Evolutionary conservation across 2,797 vertebrate species (phyloP), one percentile per base, ranked within the genome.

Genomic region (Amblyopsis hoosieri): DNA sequence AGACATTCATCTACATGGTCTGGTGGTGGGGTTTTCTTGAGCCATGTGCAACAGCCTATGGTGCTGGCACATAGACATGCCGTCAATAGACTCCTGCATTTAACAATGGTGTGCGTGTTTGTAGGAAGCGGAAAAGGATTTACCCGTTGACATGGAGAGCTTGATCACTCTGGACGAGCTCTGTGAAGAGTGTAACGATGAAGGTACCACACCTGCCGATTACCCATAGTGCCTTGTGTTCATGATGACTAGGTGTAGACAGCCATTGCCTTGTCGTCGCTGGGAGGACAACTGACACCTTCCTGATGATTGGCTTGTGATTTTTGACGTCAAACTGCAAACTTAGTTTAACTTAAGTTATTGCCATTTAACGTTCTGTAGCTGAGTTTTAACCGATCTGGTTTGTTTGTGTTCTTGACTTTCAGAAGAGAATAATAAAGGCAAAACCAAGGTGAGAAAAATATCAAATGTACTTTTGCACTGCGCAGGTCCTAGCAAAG

Each of bases 111-210:
- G n/a, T 31, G 12, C 55, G 12, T 54, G 11, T 42, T 53, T 1
- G 23, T 23, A 64, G 17, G 62, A 87, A 82, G 64, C 85, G 19
- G 72, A 81, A 1, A 9, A 54, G 8, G 87, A 68, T 8, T 80
- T 86, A 51, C 83, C 83, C 0, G 33, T 71, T 0, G 69, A 81
- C 46, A 75, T 90, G 59, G 85, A 90, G 42, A 79, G 83, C 74
- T 89, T 79, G 68, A 90, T 92, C 72, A 90, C 87, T 29, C 76
- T 90, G 69, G 92, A 92, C 37, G 87, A 93, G 46, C 55, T 92
- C 53, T 54, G 29, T 3, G 85, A 89, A 2, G 66, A 75, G 33
- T 72, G 53, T 11, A 79, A 80, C 0, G 48, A 70, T 7, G n/a
- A 62, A 74, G 88, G 85, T 90, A 62, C n/a, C 60, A 10, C 53